Percentiles rank a stretch among this genome's conserved stretches.
Evolutionary conservation across 1,140 invertebrate genomes (phyloP).

Genomic region (Drosophila punjabiensis): DNA sequence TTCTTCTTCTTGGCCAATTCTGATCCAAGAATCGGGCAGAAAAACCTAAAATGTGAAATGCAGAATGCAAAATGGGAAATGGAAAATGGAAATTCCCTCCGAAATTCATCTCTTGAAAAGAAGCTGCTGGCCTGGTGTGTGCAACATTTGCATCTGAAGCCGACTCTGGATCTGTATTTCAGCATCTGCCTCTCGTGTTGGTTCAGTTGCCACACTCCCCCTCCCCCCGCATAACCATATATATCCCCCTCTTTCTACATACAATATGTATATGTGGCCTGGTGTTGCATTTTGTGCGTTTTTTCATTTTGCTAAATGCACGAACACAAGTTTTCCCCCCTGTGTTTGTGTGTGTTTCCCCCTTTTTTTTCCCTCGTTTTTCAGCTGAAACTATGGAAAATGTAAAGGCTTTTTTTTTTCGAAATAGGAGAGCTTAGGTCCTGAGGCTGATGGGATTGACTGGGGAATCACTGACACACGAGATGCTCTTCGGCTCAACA

Average conservation of each 20-base stretch:
- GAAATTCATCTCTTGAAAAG: conserved; percentile 16
- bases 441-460: not conserved
- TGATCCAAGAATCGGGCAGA: conserved; percentile 13
- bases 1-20: conserved; percentile 17
- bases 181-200: conserved; percentile 51
- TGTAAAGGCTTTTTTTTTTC: conserved; percentile 26
- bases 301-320: conserved; percentile 51
- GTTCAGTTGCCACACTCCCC: conserved; percentile 14
- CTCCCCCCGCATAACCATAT: not conserved
- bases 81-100: not conserved
- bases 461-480: not conserved
- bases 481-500: not conserved
- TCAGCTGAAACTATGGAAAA: conserved; percentile 11
- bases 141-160: conserved; percentile 20
- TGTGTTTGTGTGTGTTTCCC: conserved; percentile 13
- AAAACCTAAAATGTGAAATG: conserved; percentile 13
- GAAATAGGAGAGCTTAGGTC: conserved; percentile 13
- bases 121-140: conserved; percentile 15
- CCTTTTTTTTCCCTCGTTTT: not conserved
- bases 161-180: conserved; percentile 14
- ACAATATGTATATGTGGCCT: not conserved
- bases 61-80: conserved; percentile 21
- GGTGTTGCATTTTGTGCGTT: conserved; percentile 37
- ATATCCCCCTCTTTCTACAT: not conserved
- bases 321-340: not conserved